Evolutionary conservation across 2,888 invertebrate genomes (phyloP).

Genomic region (Diplazon laetatorius): DNA sequence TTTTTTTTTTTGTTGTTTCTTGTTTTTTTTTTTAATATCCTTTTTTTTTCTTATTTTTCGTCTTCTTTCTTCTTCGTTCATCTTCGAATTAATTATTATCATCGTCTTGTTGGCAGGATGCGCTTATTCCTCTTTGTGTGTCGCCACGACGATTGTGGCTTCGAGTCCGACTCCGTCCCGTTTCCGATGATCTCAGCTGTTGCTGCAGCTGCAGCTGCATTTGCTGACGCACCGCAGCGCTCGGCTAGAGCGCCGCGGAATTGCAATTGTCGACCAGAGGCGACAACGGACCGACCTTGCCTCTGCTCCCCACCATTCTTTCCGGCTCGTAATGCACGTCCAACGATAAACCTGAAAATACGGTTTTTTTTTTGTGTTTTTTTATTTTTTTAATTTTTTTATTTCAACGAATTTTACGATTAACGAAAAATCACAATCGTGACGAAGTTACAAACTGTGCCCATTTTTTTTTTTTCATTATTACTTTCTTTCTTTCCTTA

Average conservation of each 20-base stretch:
- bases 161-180: slow-evolving; percentile 54
- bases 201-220: too few relatives aligned
- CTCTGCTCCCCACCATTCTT: slow-evolving; percentile 85
- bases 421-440: too few relatives aligned
- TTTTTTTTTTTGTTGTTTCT: too few relatives aligned
- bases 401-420: background rate
- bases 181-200: slow-evolving; percentile 51
- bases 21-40: too few relatives aligned
- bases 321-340: slow-evolving; percentile 93
- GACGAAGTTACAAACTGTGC: too few relatives aligned
- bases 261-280: slow-evolving; percentile 90
- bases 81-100: slow-evolving; percentile 30
- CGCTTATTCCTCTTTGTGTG: slow-evolving; percentile 65
- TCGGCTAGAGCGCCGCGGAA: slow-evolving; percentile 88
- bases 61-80: background rate
- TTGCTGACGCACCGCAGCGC: slow-evolving; percentile 56
- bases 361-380: slow-evolving; percentile 9
- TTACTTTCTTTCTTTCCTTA: too few relatives aligned
- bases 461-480: too few relatives aligned
- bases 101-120: slow-evolving; percentile 69
- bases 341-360: slow-evolving; percentile 86
- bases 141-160: slow-evolving; percentile 48
- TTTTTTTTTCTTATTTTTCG: too few relatives aligned
- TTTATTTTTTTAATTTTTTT: background rate
- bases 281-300: slow-evolving; percentile 90